Evolutionary conservation across 2,888 invertebrate genomes (phyloP).

Genomic region (Galerucella nymphaeae): DNA sequence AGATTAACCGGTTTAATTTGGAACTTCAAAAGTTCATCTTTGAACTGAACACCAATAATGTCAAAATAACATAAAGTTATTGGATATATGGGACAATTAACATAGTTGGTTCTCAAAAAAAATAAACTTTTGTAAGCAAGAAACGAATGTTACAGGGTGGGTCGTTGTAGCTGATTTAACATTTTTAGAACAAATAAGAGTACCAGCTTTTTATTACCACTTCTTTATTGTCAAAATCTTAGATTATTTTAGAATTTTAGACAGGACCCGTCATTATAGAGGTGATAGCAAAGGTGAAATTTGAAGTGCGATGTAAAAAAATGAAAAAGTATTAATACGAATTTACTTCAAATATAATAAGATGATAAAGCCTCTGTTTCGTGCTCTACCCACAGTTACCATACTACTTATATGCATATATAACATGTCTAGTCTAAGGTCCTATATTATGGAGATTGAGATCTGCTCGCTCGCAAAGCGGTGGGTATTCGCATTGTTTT

Average conservation of each 20-base stretch:
- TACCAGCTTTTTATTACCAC: no score
- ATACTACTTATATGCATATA: conserved; percentile 5
- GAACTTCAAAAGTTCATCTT: conserved; percentile 14
- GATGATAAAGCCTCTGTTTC: neutral
- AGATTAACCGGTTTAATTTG: neutral
- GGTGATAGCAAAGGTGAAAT: no score
- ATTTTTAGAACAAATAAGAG: no score
- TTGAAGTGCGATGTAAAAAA: no score
- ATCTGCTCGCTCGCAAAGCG: conserved; percentile 23
- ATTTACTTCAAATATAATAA: neutral
- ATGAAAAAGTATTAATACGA: no score
- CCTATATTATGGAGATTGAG: conserved; percentile 24
- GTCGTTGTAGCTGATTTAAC: neutral
- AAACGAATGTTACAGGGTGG: neutral
- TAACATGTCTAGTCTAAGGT: conserved; percentile 15
- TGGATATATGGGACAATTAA: conserved; percentile 7
- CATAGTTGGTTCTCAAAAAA: neutral
- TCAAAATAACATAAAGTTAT: neutral
- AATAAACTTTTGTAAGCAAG: neutral
- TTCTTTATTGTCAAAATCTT: no score
- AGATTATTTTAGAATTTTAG: no score
- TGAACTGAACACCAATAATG: conserved; percentile 6
- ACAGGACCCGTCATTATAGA: no score
- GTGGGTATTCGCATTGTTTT: conserved; percentile 32
- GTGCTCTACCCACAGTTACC: neutral